Conservation (phyloP, 2,113 vertebrate genomes). For the Columbina picui region DNA sequence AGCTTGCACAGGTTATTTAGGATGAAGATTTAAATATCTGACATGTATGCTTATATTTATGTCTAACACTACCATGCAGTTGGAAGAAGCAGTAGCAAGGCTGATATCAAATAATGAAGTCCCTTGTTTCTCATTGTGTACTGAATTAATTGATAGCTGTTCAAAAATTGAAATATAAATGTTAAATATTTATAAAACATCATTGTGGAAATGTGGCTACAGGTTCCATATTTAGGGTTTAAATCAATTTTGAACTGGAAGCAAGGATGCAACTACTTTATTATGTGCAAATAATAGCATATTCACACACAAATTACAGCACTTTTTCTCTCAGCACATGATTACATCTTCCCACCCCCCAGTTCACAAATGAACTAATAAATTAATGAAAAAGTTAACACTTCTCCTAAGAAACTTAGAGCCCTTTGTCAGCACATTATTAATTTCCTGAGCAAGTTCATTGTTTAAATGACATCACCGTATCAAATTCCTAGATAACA, state of each 20-base stretch:
- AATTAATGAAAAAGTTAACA: not conserved
- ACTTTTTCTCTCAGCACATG: not conserved
- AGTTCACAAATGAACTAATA: not conserved
- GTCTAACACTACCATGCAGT: not conserved
- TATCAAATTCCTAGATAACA: not conserved
- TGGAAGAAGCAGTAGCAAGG: not conserved
- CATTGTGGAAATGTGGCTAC: not conserved
- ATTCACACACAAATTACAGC: not conserved
- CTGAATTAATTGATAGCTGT: not conserved
- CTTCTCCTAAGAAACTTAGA: not conserved
- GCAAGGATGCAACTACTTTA: not conserved
- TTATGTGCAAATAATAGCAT: not conserved
- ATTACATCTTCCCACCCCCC: not conserved
- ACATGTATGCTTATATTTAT: not conserved
- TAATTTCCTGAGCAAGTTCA: not conserved
- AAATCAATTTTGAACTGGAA: not conserved
- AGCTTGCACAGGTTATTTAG: not conserved
- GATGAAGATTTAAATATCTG: not conserved
- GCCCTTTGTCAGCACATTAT: not conserved
- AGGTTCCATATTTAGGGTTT: not conserved
- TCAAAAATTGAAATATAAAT: not conserved
- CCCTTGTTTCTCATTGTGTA: not conserved
- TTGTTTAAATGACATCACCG: not conserved
- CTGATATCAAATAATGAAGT: not conserved
- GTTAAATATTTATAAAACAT: not conserved